Base-by-base conservation (phyloP, 2,888 invertebrate genomes). In the Gastrophysa polygoni region DNA sequence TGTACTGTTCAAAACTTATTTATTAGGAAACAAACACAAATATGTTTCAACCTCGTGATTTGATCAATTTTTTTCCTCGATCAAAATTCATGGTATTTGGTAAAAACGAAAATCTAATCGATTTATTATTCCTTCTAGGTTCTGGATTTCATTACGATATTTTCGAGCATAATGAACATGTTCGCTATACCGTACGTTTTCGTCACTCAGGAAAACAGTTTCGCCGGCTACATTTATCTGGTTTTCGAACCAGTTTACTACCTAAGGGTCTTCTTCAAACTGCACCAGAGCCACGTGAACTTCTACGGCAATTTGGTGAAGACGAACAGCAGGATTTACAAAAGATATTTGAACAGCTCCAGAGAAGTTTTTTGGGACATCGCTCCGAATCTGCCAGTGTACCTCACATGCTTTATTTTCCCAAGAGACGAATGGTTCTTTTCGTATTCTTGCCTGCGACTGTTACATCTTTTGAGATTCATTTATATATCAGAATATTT, bases 231-330 rank as follows among this genome's bases (percentile, higher is more conserved):
- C 18, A 17, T 55, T 2, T 48, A 63, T 18, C 17, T 68, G 11
- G 8, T 54, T 14, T 54, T 65, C 0, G 67, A 68, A 21, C 67
- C 67, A 7, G 38, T 68, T 46, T 68, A 57, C 44, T 65, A 59
- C 50, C 2, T 65, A 8, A 57, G 65, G 46, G 55, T 68, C 24
- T 59, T 61, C 8, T 46, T 67, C 29, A 64, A 67, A 11, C 18
- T 65, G 8, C 67, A 61, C 20, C 44, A 60, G 5, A 48, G 48
- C 8, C 56, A 64, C 38, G 8, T 57, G 1, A 67, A 64, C 46
- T 47, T 56, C 11, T 61, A 67, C 24, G 67, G 67, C 17, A 64
- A 64, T 43, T 11, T 58, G 10, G 58, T 64, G 11, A 38, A 17
- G 11, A 49, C 56, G 1, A 64, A 60, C 17, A 32, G 17, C 16